Percentiles rank a stretch among this genome's conserved stretches.
phyloP scores from a whole-genome alignment of 2,797 vertebrate genomes.

The Mus caroli region DNA sequence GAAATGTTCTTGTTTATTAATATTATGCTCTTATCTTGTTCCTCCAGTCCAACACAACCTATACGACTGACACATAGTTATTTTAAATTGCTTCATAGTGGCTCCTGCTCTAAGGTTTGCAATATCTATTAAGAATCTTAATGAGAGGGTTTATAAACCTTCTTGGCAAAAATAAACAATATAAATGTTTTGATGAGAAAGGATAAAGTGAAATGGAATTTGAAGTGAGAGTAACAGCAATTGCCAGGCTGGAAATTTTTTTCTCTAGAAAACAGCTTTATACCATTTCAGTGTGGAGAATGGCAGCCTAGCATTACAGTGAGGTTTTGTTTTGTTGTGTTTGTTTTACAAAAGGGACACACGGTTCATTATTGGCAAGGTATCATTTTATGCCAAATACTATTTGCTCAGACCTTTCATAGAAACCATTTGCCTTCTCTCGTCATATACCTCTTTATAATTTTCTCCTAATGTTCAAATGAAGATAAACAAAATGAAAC shows the following conservation, averaged over 20 bases:
- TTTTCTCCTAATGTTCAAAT: constrained; percentile 15
- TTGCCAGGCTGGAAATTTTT: neutral
- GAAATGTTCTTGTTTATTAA: constrained; percentile 77
- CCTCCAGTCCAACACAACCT: constrained; percentile 70
- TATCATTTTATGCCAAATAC: neutral
- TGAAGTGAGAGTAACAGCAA: constrained; percentile 65
- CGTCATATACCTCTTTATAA: neutral
- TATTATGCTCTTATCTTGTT: constrained; percentile 76
- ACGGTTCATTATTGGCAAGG: neutral
- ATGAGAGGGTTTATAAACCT: constrained; percentile 79
- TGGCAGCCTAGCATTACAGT: neutral
- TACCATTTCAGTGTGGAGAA: constrained; percentile 12
- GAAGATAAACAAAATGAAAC: constrained; percentile 33
- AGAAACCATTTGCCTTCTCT: neutral
- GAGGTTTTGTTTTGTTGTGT: neutral
- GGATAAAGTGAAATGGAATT: constrained; percentile 79
- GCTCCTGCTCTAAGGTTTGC: constrained; percentile 79
- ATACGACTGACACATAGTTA: constrained; percentile 72
- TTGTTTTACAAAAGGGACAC: neutral
- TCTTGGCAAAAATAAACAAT: constrained; percentile 82
- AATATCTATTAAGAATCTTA: constrained; percentile 84
- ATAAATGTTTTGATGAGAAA: constrained; percentile 80
- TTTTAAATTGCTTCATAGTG: constrained; percentile 83
- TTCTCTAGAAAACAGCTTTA: constrained; percentile 52
- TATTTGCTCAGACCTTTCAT: neutral